Evolutionary conservation across 2,888 invertebrate species (phyloP).

Genomic region (Petrophora chlorosata): DNA sequence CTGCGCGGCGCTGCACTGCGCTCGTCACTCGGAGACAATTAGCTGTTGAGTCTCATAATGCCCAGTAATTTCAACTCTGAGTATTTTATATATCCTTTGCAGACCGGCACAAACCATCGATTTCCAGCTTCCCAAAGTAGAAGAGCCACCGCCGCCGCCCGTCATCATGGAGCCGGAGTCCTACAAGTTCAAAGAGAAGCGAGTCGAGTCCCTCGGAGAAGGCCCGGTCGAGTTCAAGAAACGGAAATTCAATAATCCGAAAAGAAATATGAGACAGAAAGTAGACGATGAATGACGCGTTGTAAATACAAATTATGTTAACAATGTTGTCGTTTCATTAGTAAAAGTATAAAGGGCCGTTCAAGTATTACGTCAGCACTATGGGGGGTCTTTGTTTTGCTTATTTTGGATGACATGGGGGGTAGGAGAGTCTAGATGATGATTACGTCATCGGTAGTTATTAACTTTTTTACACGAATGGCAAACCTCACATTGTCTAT

Average conservation of each 20-base stretch:
- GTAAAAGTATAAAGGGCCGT: not conserved
- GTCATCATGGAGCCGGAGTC: constrained; percentile 76
- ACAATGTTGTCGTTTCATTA: not conserved
- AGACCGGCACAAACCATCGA: constrained; percentile 84
- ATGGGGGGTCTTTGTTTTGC: too few relatives aligned
- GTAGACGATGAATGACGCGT: constrained; percentile 82
- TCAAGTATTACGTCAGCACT: too few relatives aligned
- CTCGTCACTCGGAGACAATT: too few relatives aligned
- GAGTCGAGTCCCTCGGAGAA: constrained; percentile 79
- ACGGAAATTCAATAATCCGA: constrained; percentile 84
- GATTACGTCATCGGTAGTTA: too few relatives aligned
- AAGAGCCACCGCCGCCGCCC: constrained; percentile 65
- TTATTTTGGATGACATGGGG: too few relatives aligned
- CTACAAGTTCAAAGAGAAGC: constrained; percentile 85
- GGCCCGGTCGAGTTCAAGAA: constrained; percentile 87
- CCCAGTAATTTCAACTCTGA: too few relatives aligned
- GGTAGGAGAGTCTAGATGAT: too few relatives aligned
- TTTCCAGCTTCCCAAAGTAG: constrained; percentile 87
- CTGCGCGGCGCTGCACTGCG: too few relatives aligned
- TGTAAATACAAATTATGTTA: constrained; percentile 2
- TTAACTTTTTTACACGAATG: too few relatives aligned
- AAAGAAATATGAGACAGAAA: constrained; percentile 86
- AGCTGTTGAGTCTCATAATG: too few relatives aligned
- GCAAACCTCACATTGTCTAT: too few relatives aligned
- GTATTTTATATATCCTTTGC: constrained; percentile 14